Evolutionary conservation across 2,888 invertebrate species (phyloP).

Genomic region (Polylopha cassiicola): DNA sequence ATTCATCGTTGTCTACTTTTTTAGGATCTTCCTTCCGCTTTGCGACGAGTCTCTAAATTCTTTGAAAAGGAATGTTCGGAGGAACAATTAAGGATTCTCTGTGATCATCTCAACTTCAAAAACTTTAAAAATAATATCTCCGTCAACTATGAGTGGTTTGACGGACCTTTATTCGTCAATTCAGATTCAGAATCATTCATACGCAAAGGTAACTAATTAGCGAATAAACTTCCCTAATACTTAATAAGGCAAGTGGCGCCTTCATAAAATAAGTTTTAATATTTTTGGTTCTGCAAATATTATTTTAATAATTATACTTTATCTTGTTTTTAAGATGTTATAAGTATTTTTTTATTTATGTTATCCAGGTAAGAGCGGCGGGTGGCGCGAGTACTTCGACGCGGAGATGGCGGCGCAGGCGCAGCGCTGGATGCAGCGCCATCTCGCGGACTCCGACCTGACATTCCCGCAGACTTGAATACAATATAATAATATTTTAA

Average conservation of each 20-base stretch:
- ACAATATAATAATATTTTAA: too few relatives aligned
- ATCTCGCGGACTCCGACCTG: slow-evolving; percentile 67
- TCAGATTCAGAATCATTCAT: slow-evolving; percentile 25
- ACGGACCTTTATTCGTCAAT: slow-evolving; percentile 15
- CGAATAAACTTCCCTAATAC: too few relatives aligned
- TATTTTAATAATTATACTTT: not conserved
- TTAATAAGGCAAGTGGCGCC: too few relatives aligned
- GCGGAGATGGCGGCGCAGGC: slow-evolving; percentile 75
- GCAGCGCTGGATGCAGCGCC: slow-evolving; percentile 78
- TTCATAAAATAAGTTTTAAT: too few relatives aligned
- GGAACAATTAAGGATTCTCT: slow-evolving; percentile 73
- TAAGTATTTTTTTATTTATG: not conserved
- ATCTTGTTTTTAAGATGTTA: not conserved
- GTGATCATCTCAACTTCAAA: slow-evolving; percentile 82
- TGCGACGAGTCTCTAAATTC: slow-evolving; percentile 75
- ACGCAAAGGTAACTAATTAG: slow-evolving; percentile 33
- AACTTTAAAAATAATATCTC: slow-evolving; percentile 85
- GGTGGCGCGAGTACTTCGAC: slow-evolving; percentile 80
- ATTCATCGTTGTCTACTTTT: too few relatives aligned
- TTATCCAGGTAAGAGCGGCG: slow-evolving; percentile 65
- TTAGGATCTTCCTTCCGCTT: slow-evolving; percentile 38
- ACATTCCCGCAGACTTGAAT: slow-evolving; percentile 53
- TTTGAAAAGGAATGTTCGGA: slow-evolving; percentile 67
- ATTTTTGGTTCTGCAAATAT: too few relatives aligned
- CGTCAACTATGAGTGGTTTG: slow-evolving; percentile 23